These are phyloP conservation scores for Panagrolaimus sp. DNA, from an alignment of 1,140 invertebrate species.

Conservation along the genomic window DNA sequence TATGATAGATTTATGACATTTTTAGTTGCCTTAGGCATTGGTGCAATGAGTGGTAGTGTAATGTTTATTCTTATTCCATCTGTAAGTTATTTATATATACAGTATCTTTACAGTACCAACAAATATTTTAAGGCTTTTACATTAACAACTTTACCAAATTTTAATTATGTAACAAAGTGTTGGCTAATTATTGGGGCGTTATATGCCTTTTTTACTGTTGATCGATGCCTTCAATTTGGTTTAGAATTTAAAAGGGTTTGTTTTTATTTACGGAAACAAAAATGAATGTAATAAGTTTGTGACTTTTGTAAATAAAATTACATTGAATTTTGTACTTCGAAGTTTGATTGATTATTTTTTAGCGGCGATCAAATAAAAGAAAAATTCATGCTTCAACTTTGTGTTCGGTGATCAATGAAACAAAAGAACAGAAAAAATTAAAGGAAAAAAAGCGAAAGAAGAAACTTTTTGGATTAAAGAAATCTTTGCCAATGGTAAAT, in stretches of 20 bases:
- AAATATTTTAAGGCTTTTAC: conserved; percentile 35
- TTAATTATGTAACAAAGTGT: conserved; percentile 50
- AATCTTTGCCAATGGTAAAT: conserved; percentile 26
- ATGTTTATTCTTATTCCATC: conserved; percentile 51
- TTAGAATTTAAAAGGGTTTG: conserved; percentile 47
- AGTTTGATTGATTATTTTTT: conserved; percentile 26
- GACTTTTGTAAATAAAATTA: conserved; percentile 20
- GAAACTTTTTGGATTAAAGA: background rate
- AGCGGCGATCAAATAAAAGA: background rate
- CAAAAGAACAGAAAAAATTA: background rate
- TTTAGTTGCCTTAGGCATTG: conserved; percentile 50
- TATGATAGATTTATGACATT: conserved; percentile 55
- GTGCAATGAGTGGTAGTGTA: conserved; percentile 42
- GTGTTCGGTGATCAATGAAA: background rate
- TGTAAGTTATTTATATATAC: conserved; percentile 24
- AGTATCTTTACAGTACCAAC: conserved; percentile 27
- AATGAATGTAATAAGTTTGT: conserved; percentile 15
- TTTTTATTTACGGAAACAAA: no score
- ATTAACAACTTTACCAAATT: conserved; percentile 27
- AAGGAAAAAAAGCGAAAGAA: conserved; percentile 9
- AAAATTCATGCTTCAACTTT: conserved; percentile 11
- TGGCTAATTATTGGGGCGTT: conserved; percentile 48
- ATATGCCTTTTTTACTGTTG: conserved; percentile 50
- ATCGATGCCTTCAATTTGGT: conserved; percentile 48
- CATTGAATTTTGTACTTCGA: conserved; percentile 7